These are phyloP conservation scores for Acipenser transmontanus DNA, from an alignment of 2,797 vertebrate genomes.

Conservation along the genomic window DNA sequence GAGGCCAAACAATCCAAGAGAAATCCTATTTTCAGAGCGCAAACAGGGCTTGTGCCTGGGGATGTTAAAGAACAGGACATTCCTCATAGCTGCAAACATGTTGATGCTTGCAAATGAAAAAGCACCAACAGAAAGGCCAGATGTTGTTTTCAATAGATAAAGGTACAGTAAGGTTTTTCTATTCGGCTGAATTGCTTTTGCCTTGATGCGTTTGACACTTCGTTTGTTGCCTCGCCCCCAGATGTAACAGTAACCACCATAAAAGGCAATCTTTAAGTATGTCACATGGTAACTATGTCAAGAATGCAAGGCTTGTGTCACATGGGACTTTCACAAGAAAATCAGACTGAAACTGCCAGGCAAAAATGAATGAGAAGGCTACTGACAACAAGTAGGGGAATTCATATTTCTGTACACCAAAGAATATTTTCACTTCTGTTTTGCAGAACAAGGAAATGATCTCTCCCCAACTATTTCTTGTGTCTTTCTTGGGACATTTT, in stretches of 20 bases:
- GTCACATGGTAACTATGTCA: slow-evolving; percentile 73
- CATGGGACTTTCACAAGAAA: slow-evolving; percentile 64
- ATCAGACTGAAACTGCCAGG: slow-evolving; percentile 52
- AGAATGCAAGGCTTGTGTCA: slow-evolving; percentile 63
- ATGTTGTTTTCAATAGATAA: no score
- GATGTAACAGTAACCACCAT: slow-evolving; percentile 58
- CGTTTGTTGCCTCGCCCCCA: slow-evolving; percentile 48
- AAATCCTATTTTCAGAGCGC: no score
- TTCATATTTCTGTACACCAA: slow-evolving; percentile 26
- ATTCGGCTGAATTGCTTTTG: no score
- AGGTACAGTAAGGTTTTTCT: no score
- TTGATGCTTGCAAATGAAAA: not conserved
- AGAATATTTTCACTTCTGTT: slow-evolving; percentile 53
- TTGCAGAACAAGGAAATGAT: slow-evolving; percentile 16
- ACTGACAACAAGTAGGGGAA: slow-evolving; percentile 29
- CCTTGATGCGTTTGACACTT: slow-evolving; percentile 27
- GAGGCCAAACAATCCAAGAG: no score
- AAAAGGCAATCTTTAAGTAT: slow-evolving; percentile 77
- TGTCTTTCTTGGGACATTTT: no score
- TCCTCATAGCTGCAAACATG: not conserved
- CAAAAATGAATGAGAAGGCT: slow-evolving; percentile 28
- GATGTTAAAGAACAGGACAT: not conserved
- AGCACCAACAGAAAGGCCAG: no score
- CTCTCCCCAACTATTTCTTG: no score
- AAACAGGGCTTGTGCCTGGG: no score